Conservation (phyloP, 1,140 invertebrate species). For the Meteorus sp. region DNA sequence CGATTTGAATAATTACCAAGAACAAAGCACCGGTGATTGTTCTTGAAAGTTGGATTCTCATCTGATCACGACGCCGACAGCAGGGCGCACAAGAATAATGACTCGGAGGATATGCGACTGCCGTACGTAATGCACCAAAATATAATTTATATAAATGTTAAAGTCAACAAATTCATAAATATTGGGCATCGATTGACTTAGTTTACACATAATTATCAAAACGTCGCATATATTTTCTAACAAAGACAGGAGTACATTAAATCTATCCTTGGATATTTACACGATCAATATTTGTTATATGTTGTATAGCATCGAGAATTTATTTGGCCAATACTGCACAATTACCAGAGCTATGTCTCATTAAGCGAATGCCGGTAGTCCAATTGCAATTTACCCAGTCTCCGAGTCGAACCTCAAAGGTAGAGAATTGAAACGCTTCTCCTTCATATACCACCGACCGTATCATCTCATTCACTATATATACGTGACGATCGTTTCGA, state of each 20-base stretch:
- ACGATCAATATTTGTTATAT: background rate
- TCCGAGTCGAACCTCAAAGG: constrained; percentile 14
- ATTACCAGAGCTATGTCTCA: constrained; percentile 26
- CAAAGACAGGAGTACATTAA: constrained; percentile 18
- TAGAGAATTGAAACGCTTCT: constrained; percentile 4
- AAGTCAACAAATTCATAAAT: no score
- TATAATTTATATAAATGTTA: no score
- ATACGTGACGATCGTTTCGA: constrained; percentile 11
- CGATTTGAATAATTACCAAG: constrained; percentile 35
- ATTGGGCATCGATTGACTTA: constrained; percentile 1
- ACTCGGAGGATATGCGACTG: no score
- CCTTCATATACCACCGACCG: background rate
- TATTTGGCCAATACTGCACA: constrained; percentile 8
- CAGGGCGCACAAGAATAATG: no score
- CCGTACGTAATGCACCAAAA: no score
- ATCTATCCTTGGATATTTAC: background rate
- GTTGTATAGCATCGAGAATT: background rate
- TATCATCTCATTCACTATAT: background rate
- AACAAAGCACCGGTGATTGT: constrained; percentile 35
- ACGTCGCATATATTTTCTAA: background rate
- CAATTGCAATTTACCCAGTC: constrained; percentile 31
- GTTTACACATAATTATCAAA: background rate
- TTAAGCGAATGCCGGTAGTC: constrained; percentile 34
- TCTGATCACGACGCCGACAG: constrained; percentile 28
- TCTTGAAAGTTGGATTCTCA: constrained; percentile 32